A percentile compares a stretch with the other conserved stretches of the same genome.
Evolutionary conservation across 1,140 invertebrate species (phyloP).

Genomic region (Carposina sasakii): DNA sequence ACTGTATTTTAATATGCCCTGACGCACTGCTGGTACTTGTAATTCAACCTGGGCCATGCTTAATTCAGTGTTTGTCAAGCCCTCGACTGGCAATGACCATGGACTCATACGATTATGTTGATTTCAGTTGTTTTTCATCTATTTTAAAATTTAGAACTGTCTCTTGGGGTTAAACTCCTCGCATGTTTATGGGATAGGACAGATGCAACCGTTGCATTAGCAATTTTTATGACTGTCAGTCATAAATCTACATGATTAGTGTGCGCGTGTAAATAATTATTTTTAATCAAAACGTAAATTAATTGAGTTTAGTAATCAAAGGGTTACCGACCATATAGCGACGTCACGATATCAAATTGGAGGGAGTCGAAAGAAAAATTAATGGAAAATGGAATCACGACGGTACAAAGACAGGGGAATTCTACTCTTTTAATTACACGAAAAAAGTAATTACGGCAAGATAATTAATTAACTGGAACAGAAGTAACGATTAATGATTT

Average conservation of each 20-base stretch:
- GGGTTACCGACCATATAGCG: constrained; percentile 61
- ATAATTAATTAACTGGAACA: constrained; percentile 73
- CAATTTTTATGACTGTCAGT: too few relatives aligned
- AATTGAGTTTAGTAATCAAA: constrained; percentile 67
- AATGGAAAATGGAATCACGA: constrained; percentile 72
- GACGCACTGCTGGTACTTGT: constrained; percentile 42
- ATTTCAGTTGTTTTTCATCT: too few relatives aligned
- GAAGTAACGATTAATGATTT: constrained; percentile 73
- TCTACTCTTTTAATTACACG: constrained; percentile 72
- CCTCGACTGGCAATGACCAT: constrained; percentile 38
- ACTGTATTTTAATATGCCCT: constrained; percentile 30
- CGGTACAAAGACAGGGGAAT: constrained; percentile 69
- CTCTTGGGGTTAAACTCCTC: too few relatives aligned
- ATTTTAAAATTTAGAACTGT: too few relatives aligned
- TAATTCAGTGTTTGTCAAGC: constrained; percentile 50
- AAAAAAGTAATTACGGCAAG: constrained; percentile 72
- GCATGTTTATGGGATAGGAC: too few relatives aligned
- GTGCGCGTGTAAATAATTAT: constrained; percentile 64
- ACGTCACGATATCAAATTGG: constrained; percentile 66
- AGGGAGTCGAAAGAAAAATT: constrained; percentile 68
- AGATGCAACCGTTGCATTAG: too few relatives aligned
- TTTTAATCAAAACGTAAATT: constrained; percentile 68
- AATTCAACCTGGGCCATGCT: constrained; percentile 37
- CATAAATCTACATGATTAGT: too few relatives aligned
- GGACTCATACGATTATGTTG: too few relatives aligned